A percentile compares a stretch with the other conserved stretches of the same genome.
phyloP scores from a whole-genome alignment of 2,797 vertebrate species.

The Cercopithecus hamlyni region DNA sequence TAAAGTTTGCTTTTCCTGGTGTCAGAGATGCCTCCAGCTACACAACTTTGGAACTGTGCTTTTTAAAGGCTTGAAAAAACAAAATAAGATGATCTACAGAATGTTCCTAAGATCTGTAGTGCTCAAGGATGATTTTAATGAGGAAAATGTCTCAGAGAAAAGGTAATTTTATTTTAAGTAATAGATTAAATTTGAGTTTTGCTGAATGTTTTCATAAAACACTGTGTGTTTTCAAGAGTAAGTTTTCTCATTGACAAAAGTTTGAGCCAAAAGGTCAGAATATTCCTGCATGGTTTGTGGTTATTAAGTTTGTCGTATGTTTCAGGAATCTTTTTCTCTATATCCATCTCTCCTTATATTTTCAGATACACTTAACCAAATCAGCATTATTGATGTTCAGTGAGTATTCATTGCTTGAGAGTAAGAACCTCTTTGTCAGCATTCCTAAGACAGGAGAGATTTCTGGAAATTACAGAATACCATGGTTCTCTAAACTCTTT shows the following conservation, averaged over 20 bases:
- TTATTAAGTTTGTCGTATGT: neutral
- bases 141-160: constrained; percentile 17
- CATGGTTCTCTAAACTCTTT: neutral
- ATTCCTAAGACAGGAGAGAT: constrained; percentile 33
- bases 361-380: neutral
- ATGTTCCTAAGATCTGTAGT: neutral
- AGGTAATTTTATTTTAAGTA: constrained; percentile 7
- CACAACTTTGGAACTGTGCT: constrained; percentile 35
- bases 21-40: neutral
- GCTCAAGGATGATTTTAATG: constrained; percentile 21
- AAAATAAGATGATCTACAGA: neutral
- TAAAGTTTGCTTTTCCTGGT: constrained; percentile 32
- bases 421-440: constrained; percentile 11
- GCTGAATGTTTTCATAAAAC: constrained; percentile 55
- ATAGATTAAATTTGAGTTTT: neutral
- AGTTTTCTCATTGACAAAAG: constrained; percentile 1
- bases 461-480: constrained; percentile 25
- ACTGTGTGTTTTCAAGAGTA: constrained; percentile 9
- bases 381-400: neutral
- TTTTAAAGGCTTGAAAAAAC: constrained; percentile 22
- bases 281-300: neutral
- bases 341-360: neutral
- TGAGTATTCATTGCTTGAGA: constrained; percentile 4
- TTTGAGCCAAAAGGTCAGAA: neutral
- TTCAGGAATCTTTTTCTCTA: neutral